Conservation (phyloP, 2,888 invertebrate species). For the Lasioglossum zephyrum region DNA sequence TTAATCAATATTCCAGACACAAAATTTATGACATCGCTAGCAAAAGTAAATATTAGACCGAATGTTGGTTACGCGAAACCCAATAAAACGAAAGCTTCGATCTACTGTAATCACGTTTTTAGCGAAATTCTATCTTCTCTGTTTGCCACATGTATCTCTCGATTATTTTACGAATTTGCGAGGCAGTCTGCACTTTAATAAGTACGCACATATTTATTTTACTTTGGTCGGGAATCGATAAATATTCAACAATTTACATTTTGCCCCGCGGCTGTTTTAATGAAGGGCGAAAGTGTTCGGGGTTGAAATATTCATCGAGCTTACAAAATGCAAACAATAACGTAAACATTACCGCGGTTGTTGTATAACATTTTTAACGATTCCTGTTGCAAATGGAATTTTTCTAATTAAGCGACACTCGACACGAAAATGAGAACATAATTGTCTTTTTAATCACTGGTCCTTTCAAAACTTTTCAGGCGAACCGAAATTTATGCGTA, state of each 20-base stretch:
- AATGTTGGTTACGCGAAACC: neutral
- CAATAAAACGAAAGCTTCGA: neutral
- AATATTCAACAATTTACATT: conserved; percentile 13
- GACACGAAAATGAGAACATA: neutral
- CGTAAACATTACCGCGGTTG: neutral
- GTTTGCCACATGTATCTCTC: neutral
- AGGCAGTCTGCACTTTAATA: neutral
- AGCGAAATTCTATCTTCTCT: neutral
- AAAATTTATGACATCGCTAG: neutral
- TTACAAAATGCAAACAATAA: conserved; percentile 3
- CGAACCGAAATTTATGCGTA: neutral
- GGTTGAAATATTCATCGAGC: conserved; percentile 3
- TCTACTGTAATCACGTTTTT: neutral
- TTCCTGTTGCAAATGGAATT: neutral
- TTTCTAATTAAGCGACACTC: neutral
- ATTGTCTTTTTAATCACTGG: neutral
- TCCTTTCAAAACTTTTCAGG: neutral
- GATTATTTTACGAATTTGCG: neutral
- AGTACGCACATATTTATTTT: conserved; percentile 7
- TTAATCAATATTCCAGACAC: neutral
- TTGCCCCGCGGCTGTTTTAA: neutral
- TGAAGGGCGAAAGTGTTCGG: conserved; percentile 4
- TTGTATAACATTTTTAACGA: neutral
- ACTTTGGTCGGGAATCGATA: conserved; percentile 1
- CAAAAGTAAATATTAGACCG: neutral